Evolutionary conservation across 2,797 vertebrate genomes (phyloP).

Genomic region (Tragelaphus eurycerus): DNA sequence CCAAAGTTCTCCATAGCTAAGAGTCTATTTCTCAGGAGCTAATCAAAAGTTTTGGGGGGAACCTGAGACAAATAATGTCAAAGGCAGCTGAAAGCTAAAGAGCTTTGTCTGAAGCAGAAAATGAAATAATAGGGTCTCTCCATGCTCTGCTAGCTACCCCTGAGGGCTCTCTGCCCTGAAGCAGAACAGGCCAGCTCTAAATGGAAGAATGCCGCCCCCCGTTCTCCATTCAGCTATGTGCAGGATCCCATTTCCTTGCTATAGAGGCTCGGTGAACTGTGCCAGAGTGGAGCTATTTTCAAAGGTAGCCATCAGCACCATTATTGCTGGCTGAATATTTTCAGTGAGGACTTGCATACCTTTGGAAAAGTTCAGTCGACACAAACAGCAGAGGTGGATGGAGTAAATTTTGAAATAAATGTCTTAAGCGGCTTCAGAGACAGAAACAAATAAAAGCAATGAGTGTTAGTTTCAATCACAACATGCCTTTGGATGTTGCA

Average conservation of each 20-base stretch:
- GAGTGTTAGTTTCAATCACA: background rate
- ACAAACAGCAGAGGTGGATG: background rate
- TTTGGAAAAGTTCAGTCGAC: accelerated
- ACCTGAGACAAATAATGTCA: background rate
- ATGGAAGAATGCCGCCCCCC: background rate
- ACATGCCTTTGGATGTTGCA: accelerated
- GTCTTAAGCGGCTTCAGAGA: background rate
- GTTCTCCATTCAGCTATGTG: background rate
- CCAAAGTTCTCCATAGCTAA: background rate
- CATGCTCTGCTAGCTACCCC: background rate
- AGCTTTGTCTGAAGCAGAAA: slow-evolving; percentile 18
- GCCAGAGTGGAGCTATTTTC: background rate
- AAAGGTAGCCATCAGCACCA: background rate
- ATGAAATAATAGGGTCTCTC: slow-evolving; percentile 43
- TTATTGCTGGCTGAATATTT: background rate
- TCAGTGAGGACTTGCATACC: background rate
- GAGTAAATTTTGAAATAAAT: background rate
- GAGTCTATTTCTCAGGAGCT: background rate
- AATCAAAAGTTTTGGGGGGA: slow-evolving; percentile 41
- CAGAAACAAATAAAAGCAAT: accelerated
- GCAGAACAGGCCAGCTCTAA: slow-evolving; percentile 4
- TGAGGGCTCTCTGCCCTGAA: background rate
- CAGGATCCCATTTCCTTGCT: background rate
- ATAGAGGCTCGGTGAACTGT: background rate
- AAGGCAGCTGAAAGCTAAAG: background rate